Evolutionary conservation across 2,888 invertebrate genomes (phyloP).

Genomic region (Cactoblastis cactorum): DNA sequence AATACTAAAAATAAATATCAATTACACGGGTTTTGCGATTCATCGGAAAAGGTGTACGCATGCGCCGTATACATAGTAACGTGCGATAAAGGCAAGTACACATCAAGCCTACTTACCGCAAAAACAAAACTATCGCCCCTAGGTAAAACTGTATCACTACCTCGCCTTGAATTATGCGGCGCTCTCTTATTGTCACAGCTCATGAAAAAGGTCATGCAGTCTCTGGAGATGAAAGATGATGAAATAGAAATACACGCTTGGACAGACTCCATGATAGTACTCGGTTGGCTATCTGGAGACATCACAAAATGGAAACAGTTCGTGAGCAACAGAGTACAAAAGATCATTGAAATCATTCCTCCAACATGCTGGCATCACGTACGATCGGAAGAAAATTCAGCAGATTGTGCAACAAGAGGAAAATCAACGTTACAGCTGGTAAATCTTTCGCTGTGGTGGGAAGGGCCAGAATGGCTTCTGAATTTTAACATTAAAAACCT

Average conservation of each 20-base stretch:
- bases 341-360: neutral
- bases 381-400: conserved; percentile 8
- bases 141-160: no score
- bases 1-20: no score
- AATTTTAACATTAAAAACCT: no score
- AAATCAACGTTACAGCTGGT: neutral
- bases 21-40: no score
- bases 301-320: conserved; percentile 2
- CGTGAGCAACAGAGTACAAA: conserved; percentile 1
- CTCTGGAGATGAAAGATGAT: neutral
- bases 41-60: no score
- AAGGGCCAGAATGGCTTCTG: conserved; percentile 3
- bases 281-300: conserved; percentile 10
- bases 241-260: neutral
- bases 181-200: neutral
- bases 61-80: no score
- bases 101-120: no score
- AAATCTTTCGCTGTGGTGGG: conserved; percentile 3
- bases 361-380: conserved; percentile 2
- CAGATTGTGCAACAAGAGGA: conserved; percentile 13
- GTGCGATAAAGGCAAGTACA: no score
- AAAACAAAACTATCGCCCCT: no score
- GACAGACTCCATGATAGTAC: conserved; percentile 8
- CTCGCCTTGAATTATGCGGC: neutral
- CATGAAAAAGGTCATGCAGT: neutral